Conservation (phyloP, 2,888 invertebrate genomes). For the Capitulum mitella region DNA sequence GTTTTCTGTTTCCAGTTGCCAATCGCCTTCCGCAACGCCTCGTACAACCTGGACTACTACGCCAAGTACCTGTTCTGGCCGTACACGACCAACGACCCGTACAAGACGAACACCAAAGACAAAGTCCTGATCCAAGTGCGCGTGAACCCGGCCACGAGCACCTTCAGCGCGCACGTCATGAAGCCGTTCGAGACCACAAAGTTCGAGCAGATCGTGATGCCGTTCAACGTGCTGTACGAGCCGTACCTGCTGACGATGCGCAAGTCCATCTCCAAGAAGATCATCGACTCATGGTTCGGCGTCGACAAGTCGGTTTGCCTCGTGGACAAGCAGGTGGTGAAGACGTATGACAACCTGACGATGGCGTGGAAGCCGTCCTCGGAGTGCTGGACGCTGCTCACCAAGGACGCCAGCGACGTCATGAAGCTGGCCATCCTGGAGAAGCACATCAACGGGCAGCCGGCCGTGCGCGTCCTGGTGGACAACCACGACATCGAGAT, state of each 20-base stretch:
- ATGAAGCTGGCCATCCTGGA: not conserved
- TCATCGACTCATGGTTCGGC: not conserved
- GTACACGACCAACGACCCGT: not conserved
- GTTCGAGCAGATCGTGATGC: not conserved
- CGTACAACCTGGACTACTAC: not conserved
- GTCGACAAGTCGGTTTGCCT: conserved; percentile 34
- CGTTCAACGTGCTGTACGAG: not conserved
- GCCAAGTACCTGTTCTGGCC: conserved; percentile 8
- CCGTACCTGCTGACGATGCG: not conserved
- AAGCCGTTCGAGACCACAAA: not conserved
- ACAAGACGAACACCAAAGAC: not conserved
- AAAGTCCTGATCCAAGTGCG: not conserved
- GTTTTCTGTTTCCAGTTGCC: not conserved
- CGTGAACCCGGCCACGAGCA: not conserved
- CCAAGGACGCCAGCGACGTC: not conserved
- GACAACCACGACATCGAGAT: not conserved
- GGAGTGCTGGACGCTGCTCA: not conserved
- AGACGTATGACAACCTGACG: conserved; percentile 36
- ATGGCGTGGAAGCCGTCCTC: not conserved
- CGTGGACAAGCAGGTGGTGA: conserved; percentile 37
- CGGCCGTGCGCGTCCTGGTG: not conserved
- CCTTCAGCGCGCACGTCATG: not conserved
- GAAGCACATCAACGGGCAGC: too few species aligned
- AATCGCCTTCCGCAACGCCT: not conserved
- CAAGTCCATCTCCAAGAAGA: not conserved